Percentiles rank a stretch among this genome's conserved stretches.
These are phyloP conservation scores for Lomographa bimaculata DNA, from an alignment of 2,888 invertebrate genomes.

Conservation along the genomic window DNA sequence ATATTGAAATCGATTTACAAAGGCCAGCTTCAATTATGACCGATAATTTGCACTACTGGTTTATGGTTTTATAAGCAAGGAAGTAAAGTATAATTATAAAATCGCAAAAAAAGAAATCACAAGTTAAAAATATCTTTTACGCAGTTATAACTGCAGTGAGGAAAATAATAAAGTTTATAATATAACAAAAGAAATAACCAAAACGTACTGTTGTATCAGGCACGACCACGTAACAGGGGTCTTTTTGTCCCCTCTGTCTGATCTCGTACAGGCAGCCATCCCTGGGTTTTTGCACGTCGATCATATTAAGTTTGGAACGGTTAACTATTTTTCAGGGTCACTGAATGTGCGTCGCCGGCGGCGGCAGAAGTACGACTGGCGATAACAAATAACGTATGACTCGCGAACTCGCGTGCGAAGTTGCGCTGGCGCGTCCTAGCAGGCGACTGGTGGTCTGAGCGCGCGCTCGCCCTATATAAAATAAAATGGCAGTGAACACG, in stretches of 20 bases:
- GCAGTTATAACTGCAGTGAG: too few relatives aligned
- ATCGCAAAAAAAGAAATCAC: too few relatives aligned
- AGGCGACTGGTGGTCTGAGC: slow-evolving; percentile 87
- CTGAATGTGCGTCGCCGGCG: slow-evolving; percentile 51
- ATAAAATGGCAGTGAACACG: slow-evolving; percentile 77
- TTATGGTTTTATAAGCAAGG: too few relatives aligned
- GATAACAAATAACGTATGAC: slow-evolving; percentile 39
- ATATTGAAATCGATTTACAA: too few relatives aligned
- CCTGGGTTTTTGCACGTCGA: slow-evolving; percentile 69
- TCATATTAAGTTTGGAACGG: slow-evolving; percentile 58
- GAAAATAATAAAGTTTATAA: too few relatives aligned
- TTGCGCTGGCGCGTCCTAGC: slow-evolving; percentile 61
- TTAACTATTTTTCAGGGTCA: slow-evolving; percentile 53
- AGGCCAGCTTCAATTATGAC: too few relatives aligned
- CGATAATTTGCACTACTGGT: too few relatives aligned
- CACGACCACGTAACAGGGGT: slow-evolving; percentile 88
- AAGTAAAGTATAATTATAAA: too few relatives aligned
- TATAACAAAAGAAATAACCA: too few relatives aligned
- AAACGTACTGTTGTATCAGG: slow-evolving; percentile 86
- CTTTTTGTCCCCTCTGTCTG: slow-evolving; percentile 85
- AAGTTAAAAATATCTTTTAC: too few relatives aligned
- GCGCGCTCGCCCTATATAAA: slow-evolving; percentile 77
- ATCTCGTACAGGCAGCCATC: slow-evolving; percentile 86
- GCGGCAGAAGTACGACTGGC: slow-evolving; percentile 53
- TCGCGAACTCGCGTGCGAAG: slow-evolving; percentile 40